Conservation (phyloP, 2,888 invertebrate genomes). For the Rugalucina vietnamica region DNA sequence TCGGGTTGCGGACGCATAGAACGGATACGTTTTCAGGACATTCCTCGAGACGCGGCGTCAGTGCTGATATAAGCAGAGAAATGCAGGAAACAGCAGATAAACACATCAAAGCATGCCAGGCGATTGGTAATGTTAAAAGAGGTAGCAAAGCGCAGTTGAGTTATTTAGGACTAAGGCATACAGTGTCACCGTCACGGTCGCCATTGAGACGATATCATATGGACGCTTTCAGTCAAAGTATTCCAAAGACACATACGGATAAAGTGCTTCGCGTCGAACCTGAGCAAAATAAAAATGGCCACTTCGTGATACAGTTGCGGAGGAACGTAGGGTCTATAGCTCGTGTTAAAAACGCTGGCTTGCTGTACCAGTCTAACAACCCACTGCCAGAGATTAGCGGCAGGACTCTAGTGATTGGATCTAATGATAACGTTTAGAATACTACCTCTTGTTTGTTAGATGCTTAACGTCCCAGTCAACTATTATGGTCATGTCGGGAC, state of each 20-base stretch:
- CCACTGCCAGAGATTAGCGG: slow-evolving; percentile 62
- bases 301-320: slow-evolving; percentile 57
- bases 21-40: slow-evolving; percentile 68
- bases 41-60: slow-evolving; percentile 32
- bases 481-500: no score
- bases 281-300: not conserved
- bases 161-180: slow-evolving; percentile 55
- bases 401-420: slow-evolving; percentile 61
- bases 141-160: slow-evolving; percentile 62
- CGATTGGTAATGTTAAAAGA: slow-evolving; percentile 56
- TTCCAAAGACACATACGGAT: slow-evolving; percentile 1
- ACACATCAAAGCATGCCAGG: slow-evolving; percentile 66
- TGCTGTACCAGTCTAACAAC: slow-evolving; percentile 24
- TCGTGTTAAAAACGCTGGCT: slow-evolving; percentile 31
- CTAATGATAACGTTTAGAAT: slow-evolving; percentile 9
- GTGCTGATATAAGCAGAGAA: slow-evolving; percentile 54
- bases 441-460: no score
- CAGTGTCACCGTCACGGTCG: slow-evolving; percentile 56
- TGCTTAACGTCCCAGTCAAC: no score
- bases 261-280: not conserved
- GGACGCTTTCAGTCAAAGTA: not conserved
- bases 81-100: slow-evolving; percentile 61
- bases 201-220: slow-evolving; percentile 11
- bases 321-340: slow-evolving; percentile 43
- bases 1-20: slow-evolving; percentile 56